Base-by-base conservation (phyloP, 2,888 invertebrate genomes). In the Netelia inedita region DNA sequence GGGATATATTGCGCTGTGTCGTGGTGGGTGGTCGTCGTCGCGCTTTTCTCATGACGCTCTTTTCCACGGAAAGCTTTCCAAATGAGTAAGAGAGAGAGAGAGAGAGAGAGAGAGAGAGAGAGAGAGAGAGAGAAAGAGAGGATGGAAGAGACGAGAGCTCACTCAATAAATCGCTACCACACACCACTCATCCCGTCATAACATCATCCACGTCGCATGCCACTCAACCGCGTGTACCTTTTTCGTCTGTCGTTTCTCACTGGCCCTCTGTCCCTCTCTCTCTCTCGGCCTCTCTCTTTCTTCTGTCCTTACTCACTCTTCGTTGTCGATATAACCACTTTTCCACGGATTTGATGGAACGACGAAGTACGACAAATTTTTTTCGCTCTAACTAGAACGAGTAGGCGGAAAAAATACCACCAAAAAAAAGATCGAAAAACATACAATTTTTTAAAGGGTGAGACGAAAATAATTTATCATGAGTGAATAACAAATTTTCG, bases 91-190 rank as follows among this genome's bases (percentile, higher is more conserved):
- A 61, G 74, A 79, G 72, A 69, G 82, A 73, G 55, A 74, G 75
- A 53, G 71, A 55, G 71, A 63, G 69, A 82, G 68, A 63, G 79
- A 80, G 74, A 66, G 78, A 61, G 73, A 57, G 50, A 76, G 73
- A 83, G 74, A 82, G 46, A 85, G 79, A 80, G 74, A 68, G 78
- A 61, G 75, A 57, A 35, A 76, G 73, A 83, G 76, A 82, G 46
- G 82, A 82, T 71, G 75, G 79, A 74, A 68, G 61, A 82, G 80
- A 82, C 14, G 50, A 59, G 65, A 89, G 86, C 84, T 88, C 80
- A 88, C 87, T 88, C 89, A 87, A 91, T 91, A 92, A 91, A 92
- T 92, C 89, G 88, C 82, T 87, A 86, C 79, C 85, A 76, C 85
- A 80, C 83, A 80, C 85, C 88, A 88, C 89, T 89, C 87, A 84